phyloP scores from a whole-genome alignment of 2,797 vertebrate genomes.

The Hemibagrus guttatus region DNA sequence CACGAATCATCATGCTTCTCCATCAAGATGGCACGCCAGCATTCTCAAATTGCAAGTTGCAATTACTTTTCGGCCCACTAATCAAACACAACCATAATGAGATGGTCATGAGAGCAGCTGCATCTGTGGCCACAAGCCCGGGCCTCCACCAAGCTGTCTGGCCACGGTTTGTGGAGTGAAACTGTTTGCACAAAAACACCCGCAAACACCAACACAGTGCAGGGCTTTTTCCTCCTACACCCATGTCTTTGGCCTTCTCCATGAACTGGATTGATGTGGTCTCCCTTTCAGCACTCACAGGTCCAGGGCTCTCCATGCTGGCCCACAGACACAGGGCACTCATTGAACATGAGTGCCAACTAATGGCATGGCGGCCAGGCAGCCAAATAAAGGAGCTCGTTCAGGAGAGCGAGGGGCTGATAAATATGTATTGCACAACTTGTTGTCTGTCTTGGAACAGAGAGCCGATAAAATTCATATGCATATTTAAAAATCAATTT shows the following conservation, averaged over 20 bases:
- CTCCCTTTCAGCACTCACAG: slow-evolving; percentile 54
- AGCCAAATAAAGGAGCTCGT: slow-evolving; percentile 72
- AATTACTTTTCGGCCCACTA: slow-evolving; percentile 60
- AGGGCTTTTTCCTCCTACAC: slow-evolving; percentile 54
- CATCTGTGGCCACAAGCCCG: slow-evolving; percentile 57
- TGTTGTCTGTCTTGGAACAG: slow-evolving; percentile 74
- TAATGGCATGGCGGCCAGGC: slow-evolving; percentile 68
- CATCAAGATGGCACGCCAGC: slow-evolving; percentile 45
- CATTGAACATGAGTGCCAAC: slow-evolving; percentile 70
- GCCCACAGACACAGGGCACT: slow-evolving; percentile 68
- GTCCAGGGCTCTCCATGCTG: slow-evolving; percentile 62
- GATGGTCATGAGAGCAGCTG: slow-evolving; percentile 42
- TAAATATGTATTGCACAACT: slow-evolving; percentile 70
- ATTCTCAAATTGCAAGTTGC: slow-evolving; percentile 53
- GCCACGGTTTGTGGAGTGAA: slow-evolving; percentile 65
- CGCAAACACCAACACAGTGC: slow-evolving; percentile 62
- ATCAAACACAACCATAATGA: slow-evolving; percentile 59
- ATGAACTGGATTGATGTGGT: slow-evolving; percentile 72
- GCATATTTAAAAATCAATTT: slow-evolving; percentile 77
- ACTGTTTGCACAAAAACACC: slow-evolving; percentile 70
- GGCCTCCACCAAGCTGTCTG: slow-evolving; percentile 60
- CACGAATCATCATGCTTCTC: slow-evolving; percentile 46
- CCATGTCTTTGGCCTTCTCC: slow-evolving; percentile 66
- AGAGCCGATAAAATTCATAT: slow-evolving; percentile 69
- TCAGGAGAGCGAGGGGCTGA: slow-evolving; percentile 62